A percentile compares a stretch with the other conserved stretches of the same genome.
These are phyloP conservation scores for Therioaphis trifolii DNA, from an alignment of 2,888 invertebrate species.

Conservation along the genomic window DNA sequence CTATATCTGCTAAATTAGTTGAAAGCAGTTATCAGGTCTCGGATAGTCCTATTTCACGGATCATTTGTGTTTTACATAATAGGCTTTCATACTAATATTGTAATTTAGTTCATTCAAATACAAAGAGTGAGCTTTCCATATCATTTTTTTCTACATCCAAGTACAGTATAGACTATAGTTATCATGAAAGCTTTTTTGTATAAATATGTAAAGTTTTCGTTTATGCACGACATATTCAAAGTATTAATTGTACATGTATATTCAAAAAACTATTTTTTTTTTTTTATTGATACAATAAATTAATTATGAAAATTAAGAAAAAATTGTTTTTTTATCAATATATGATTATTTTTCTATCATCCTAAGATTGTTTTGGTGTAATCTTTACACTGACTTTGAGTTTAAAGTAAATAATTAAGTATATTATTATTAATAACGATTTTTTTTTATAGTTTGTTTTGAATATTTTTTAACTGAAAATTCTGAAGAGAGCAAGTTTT, in stretches of 20 bases:
- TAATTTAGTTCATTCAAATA: neutral
- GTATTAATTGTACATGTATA: conserved; percentile 43
- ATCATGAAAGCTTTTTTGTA: conserved; percentile 35
- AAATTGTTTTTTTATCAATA: neutral
- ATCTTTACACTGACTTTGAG: neutral
- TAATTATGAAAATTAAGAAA: conserved; percentile 5
- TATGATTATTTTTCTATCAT: conserved; percentile 5
- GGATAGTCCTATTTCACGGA: too few species aligned
- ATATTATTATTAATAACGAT: too few species aligned
- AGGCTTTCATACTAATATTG: too few species aligned
- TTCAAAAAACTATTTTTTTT: conserved; percentile 11
- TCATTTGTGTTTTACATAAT: too few species aligned
- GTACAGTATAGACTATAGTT: conserved; percentile 22
- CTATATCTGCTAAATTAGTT: too few species aligned
- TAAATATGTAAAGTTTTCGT: conserved; percentile 30
- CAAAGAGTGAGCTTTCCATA: conserved; percentile 10
- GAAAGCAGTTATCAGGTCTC: too few species aligned
- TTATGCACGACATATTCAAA: neutral
- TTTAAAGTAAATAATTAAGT: neutral
- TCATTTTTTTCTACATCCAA: conserved; percentile 31
- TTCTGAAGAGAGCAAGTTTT: too few species aligned
- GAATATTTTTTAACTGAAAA: too few species aligned
- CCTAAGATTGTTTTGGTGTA: neutral
- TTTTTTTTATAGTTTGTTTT: too few species aligned
- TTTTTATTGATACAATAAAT: conserved; percentile 38